These are phyloP conservation scores for Halcyon smyrnensis DNA, from an alignment of 2,797 vertebrate genomes.

Conservation along the genomic window DNA sequence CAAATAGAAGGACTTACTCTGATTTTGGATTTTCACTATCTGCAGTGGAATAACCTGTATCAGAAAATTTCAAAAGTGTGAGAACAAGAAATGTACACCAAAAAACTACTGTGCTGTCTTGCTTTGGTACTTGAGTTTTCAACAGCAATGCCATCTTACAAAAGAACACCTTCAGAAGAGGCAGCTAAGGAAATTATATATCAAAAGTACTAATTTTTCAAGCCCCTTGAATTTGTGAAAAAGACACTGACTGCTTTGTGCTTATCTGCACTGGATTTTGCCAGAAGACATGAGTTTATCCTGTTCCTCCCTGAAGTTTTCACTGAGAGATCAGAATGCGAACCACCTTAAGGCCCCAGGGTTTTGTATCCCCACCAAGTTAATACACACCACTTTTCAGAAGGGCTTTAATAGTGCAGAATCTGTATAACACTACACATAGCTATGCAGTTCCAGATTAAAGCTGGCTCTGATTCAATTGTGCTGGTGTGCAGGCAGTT, in stretches of 20 bases:
- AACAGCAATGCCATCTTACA: not conserved
- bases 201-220: not conserved
- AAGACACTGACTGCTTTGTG: not conserved
- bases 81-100: not conserved
- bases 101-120: not conserved
- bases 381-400: not conserved
- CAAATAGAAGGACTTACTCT: not conserved
- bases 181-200: not conserved
- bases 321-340: not conserved
- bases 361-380: not conserved
- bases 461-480: not conserved
- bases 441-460: not conserved
- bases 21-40: not conserved
- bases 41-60: not conserved
- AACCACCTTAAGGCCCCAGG: not conserved
- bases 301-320: not conserved
- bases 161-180: not conserved
- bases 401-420: not conserved
- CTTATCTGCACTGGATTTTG: not conserved
- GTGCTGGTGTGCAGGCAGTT: not conserved
- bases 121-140: not conserved
- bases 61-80: not conserved
- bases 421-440: not conserved
- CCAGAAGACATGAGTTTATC: not conserved
- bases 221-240: not conserved